Conservation (phyloP, 2,888 invertebrate genomes). For the Himalopsyche japonica region DNA sequence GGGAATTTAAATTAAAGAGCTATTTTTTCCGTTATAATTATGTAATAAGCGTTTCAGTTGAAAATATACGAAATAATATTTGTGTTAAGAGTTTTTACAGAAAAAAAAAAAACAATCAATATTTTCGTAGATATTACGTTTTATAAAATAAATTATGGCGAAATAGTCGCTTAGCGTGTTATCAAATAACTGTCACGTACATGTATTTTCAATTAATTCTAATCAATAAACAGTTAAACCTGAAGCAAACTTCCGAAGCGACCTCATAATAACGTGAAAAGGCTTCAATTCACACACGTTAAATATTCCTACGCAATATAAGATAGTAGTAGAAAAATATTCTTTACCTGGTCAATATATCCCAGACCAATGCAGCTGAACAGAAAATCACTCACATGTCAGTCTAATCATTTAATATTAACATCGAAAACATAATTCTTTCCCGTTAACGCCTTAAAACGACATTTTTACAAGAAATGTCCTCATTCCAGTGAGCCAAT, state of each 20-base stretch:
- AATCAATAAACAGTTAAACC: background rate
- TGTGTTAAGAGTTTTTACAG: background rate
- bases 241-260: background rate
- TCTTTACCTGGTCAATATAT: background rate
- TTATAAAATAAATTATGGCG: background rate
- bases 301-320: background rate
- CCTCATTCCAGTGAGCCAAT: background rate
- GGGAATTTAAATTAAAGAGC: too few species aligned
- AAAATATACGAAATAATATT: background rate
- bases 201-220: background rate
- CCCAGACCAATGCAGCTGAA: background rate
- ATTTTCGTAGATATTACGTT: background rate
- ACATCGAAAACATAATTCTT: background rate
- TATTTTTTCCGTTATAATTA: too few species aligned
- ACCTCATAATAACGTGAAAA: background rate
- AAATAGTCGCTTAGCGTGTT: background rate
- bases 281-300: background rate
- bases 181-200: background rate
- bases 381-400: background rate
- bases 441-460: background rate
- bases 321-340: background rate
- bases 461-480: background rate
- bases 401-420: background rate
- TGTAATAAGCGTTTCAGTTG: too few species aligned
- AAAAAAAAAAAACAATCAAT: background rate